phyloP scores from a whole-genome alignment of 2,888 invertebrate species.

The Scelioninae gen. 1 region DNA sequence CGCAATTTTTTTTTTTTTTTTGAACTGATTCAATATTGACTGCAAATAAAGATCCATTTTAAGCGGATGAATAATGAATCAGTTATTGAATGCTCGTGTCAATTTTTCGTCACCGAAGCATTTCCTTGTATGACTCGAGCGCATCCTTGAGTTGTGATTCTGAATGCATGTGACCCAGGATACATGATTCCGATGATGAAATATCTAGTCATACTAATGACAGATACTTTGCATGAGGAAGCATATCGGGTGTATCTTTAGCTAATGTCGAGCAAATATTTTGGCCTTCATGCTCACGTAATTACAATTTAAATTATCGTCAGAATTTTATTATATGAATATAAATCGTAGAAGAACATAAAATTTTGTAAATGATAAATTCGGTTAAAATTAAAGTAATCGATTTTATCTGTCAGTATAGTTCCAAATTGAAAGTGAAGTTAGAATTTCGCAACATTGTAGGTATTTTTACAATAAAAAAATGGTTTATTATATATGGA shows the following conservation, averaged over 20 bases:
- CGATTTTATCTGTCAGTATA: too few species aligned
- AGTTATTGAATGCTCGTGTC: slow-evolving; percentile 31
- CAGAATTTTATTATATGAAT: too few species aligned
- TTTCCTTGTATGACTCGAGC: slow-evolving; percentile 59
- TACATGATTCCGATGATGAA: slow-evolving; percentile 65
- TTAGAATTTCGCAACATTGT: too few species aligned
- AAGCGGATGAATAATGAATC: slow-evolving; percentile 51
- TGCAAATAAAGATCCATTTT: slow-evolving; percentile 22
- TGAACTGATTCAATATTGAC: slow-evolving; percentile 37
- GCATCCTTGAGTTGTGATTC: slow-evolving; percentile 60
- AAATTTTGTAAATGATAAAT: too few species aligned
- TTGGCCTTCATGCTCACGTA: slow-evolving; percentile 64
- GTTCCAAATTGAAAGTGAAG: too few species aligned
- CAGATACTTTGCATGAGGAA: slow-evolving; percentile 67
- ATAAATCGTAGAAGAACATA: too few species aligned
- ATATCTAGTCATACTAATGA: slow-evolving; percentile 65
- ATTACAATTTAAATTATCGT: slow-evolving; percentile 18
- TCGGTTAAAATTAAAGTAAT: too few species aligned
- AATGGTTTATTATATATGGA: too few species aligned
- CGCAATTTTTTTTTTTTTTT: slow-evolving; percentile 10
- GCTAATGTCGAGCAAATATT: slow-evolving; percentile 42
- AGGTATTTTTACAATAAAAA: too few species aligned
- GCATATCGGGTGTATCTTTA: slow-evolving; percentile 55
- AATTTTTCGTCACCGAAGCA: slow-evolving; percentile 34
- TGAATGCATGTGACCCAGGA: slow-evolving; percentile 54